Conservation (phyloP, 2,797 vertebrate genomes). For the Psittacula derbiana region DNA sequence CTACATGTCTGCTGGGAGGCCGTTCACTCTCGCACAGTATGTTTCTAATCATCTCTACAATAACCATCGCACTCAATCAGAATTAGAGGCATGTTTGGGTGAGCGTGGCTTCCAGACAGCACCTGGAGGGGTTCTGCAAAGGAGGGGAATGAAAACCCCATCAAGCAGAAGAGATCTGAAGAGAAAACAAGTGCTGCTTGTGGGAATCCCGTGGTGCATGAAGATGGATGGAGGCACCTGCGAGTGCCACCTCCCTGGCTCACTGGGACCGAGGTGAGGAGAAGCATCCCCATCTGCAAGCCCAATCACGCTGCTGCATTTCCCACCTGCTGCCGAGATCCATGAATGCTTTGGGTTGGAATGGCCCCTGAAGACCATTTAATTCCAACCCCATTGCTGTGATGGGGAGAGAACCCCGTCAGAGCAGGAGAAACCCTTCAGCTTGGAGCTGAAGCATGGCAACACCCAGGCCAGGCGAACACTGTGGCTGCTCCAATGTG, state of each 20-base stretch:
- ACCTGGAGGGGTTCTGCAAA: background rate
- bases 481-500: accelerated
- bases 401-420: background rate
- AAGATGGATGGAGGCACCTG: accelerated
- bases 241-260: background rate
- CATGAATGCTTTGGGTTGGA: background rate
- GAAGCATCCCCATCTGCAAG: background rate
- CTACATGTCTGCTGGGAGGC: conserved; percentile 38
- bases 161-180: background rate
- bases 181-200: background rate
- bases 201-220: accelerated
- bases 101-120: background rate
- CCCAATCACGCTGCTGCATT: accelerated
- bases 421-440: accelerated
- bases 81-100: conserved; percentile 28
- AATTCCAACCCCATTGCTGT: background rate
- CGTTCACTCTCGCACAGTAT: conserved; percentile 17
- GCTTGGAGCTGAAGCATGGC: accelerated
- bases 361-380: background rate
- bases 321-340: background rate
- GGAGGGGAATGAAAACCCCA: background rate
- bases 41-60: conserved; percentile 63
- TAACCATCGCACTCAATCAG: conserved; percentile 48
- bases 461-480: background rate
- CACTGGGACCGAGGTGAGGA: background rate